Evolutionary conservation across 1,140 invertebrate species (phyloP), one percentile per base, ranked within the genome.

Genomic region (Cotesia chilonis): DNA sequence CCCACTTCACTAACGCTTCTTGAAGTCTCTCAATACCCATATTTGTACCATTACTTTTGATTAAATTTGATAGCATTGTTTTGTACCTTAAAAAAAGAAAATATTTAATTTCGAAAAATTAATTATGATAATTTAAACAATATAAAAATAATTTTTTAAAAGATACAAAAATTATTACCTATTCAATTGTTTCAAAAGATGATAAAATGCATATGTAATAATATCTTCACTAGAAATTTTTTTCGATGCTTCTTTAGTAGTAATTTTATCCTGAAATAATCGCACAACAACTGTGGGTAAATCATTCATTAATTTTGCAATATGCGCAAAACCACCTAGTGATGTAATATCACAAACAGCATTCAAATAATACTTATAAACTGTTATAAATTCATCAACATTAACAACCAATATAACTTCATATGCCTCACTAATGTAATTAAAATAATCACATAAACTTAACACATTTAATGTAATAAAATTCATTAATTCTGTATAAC

Each of bases 271-370:
- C 75, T 87, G 87, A 79, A 91, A 91, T 76, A 90, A 84, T 80
- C 88, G 89, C 79, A 89, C 88, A 76, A 92, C 79, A 81, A 85
- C 84, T 74, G 87, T 85, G 57, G 90, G 88, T 54, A 91, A 84
- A 78, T 92, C 90, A 71, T 61, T 72, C 35, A 92, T 84, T 61
- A 90, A 81, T 81, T 88, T 89, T 64, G 90, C 88, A 68, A 92
- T 91, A 77, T 91, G 89, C 67, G 88, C 83, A 85, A 94, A 93
- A 69, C 92, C 93, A 78, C 90, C 90, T 70, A 93, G 88, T 76
- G 92, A 91, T 76, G 93, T 90, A 69, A 94, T 87, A 87, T 95
- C 92, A 82, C 93, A 93, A 81, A 95, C 88, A 72, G 89, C 87
- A 80, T 90, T 88, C 57, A 93, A 89, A 87, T 95, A 96, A 76